These are phyloP conservation scores for Dermatemys mawii DNA, from an alignment of 2,113 vertebrate genomes.

Conservation along the genomic window DNA sequence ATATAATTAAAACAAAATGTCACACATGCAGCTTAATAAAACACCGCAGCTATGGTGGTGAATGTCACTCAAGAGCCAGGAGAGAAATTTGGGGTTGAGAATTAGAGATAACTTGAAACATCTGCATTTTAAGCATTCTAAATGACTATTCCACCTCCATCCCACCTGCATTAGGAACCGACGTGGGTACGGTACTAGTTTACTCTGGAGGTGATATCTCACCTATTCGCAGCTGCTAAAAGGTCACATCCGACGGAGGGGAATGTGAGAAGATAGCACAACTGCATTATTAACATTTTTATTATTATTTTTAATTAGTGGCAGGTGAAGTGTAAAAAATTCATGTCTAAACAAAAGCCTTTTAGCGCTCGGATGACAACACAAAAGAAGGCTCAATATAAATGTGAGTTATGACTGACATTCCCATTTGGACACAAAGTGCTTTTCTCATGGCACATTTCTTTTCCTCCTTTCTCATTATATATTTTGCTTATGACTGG, in stretches of 20 bases:
- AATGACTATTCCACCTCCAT: not conserved
- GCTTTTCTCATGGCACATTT: not conserved
- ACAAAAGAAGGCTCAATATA: not conserved
- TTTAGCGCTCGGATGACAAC: not conserved
- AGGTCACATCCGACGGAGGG: not conserved
- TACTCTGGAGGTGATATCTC: not conserved
- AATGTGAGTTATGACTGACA: not conserved
- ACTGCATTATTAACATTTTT: not conserved
- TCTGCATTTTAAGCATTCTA: constrained; percentile 32
- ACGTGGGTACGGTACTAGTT: not conserved
- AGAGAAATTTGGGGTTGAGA: not conserved
- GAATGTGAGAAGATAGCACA: not conserved
- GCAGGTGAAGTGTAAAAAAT: constrained; percentile 17
- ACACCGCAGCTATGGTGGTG: not conserved
- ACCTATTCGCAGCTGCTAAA: not conserved
- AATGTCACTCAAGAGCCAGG: not conserved
- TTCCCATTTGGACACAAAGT: too few relatives aligned
- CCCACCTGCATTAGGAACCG: not conserved
- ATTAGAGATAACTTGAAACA: constrained; percentile 28
- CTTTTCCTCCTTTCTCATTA: not conserved
- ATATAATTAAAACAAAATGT: not conserved
- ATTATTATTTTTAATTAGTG: constrained; percentile 42
- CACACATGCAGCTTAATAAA: not conserved
- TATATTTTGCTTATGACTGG: not conserved
- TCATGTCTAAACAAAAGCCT: not conserved